Evolutionary conservation across 2,797 vertebrate species (phyloP).

Genomic region (Stomatorhinus walkeri): DNA sequence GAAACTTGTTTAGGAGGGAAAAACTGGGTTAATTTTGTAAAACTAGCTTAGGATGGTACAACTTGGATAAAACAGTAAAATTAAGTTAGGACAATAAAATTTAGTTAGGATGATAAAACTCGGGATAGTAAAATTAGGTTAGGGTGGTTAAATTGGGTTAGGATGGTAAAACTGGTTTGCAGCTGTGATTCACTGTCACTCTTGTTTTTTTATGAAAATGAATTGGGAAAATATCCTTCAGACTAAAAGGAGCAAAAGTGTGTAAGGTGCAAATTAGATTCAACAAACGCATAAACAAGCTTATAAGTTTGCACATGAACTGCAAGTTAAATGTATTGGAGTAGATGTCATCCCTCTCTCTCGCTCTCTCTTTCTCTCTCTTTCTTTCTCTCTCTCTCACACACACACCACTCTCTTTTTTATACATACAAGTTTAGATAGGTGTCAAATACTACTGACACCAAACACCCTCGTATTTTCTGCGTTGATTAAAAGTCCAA

Average conservation of each 20-base stretch:
- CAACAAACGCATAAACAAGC: background rate
- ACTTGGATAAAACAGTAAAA: background rate
- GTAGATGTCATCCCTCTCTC: background rate
- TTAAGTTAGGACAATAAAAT: background rate
- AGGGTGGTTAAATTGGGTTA: background rate
- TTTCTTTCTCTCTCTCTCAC: background rate
- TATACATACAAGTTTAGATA: background rate
- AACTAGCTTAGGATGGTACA: background rate
- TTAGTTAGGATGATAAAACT: background rate
- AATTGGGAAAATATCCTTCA: background rate
- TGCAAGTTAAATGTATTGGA: background rate
- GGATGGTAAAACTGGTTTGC: background rate
- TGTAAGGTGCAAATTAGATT: background rate
- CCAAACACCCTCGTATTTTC: background rate
- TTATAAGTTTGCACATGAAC: background rate
- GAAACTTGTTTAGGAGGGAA: background rate
- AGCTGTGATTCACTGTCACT: background rate
- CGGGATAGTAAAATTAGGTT: background rate
- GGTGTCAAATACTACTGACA: background rate
- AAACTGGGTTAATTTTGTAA: background rate
- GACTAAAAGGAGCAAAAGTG: background rate
- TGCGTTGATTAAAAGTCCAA: background rate
- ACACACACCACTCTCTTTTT: background rate
- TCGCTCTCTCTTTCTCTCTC: background rate
- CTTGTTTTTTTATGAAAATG: background rate